Base-by-base conservation (phyloP, 2,888 invertebrate species). In the Caenorhabditis virilis region DNA sequence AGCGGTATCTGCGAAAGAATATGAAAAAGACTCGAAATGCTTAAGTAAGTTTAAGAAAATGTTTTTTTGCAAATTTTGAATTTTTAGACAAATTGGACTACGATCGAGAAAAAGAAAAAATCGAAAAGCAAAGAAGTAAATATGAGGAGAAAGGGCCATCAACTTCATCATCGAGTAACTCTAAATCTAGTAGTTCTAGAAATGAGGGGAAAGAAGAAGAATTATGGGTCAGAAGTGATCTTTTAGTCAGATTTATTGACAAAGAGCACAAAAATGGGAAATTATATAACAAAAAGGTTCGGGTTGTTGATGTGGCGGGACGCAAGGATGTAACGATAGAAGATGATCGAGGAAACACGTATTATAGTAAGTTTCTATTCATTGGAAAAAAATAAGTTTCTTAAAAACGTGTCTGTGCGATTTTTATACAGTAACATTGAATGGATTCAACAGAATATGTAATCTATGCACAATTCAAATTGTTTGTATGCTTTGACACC, bases 1-100 rank as follows among this genome's bases (percentile, higher is more conserved):
- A 67, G 88, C 90, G 0, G 91, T 95, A 2, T 88, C 90, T 0
- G 89, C 89, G 79, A 87, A 89, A 5, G 94, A 94, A 81, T 95
- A 88, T 84, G 87, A 89, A 23, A 52, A 54, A 42, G 72, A 77
- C 33, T 69, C 67, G 11, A 74, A 75, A 39, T 70, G 70, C 33
- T 30, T 77, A 16, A 77, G 76, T 76, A 39, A 61, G 76, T 72
- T 55, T 23, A 18, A 18, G 11, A 23, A 13, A 9, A 16, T 1
- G 16, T 35, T 25, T 50, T 51, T 20, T 27, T 11, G 30, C 25
- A 18, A 41, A 42, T 25, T 23, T 25, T 1, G 16, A n/a, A 20
- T 18, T 64, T 74, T 35, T 51, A 74, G 74, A 76, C 42, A 70
- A 71, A 42, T 36, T 30, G 5, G 70, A 59, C 6, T 76, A 76